A percentile compares a stretch with the other conserved stretches of the same genome.
phyloP scores from a whole-genome alignment of 92 coral and sea anemone species.

The Bergia sp. region DNA sequence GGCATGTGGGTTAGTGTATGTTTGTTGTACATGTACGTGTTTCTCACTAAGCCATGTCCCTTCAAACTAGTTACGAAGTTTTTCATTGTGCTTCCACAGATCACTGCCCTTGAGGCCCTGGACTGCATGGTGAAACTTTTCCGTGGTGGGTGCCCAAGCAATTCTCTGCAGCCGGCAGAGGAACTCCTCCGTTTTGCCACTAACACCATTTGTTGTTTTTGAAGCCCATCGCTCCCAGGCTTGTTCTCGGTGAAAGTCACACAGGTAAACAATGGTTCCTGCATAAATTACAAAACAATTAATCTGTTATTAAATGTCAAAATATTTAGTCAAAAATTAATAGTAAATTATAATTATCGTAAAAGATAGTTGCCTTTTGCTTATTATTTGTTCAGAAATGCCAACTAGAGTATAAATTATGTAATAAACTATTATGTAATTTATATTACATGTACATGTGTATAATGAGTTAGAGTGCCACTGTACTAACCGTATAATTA shows the following conservation, averaged over 20 bases:
- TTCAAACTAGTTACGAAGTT: conserved; percentile 50
- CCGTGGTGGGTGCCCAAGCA: conserved; percentile 24
- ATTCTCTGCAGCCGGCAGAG: conserved; percentile 21
- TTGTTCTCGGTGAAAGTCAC: conserved; percentile 69
- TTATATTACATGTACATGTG: no score
- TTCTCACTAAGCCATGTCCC: conserved; percentile 49
- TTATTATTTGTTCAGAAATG: no score
- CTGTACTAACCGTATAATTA: no score
- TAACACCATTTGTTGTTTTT: conserved; percentile 43
- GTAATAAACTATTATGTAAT: no score
- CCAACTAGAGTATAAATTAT: no score
- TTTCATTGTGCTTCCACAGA: conserved; percentile 47
- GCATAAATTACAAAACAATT: neutral
- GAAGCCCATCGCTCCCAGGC: conserved; percentile 71
- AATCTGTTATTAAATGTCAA: no score
- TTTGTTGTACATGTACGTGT: conserved; percentile 27
- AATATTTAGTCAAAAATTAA: no score
- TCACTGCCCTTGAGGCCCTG: conserved; percentile 28
- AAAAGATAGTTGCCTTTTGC: no score
- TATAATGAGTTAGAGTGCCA: no score
- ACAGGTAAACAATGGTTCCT: conserved; percentile 59
- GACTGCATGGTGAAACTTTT: conserved; percentile 25
- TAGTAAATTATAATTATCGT: no score
- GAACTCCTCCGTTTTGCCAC: conserved; percentile 26
- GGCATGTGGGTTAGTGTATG: conserved; percentile 6